These are phyloP conservation scores for Hydropotes inermis DNA, from an alignment of 2,113 vertebrate species.

Conservation along the genomic window DNA sequence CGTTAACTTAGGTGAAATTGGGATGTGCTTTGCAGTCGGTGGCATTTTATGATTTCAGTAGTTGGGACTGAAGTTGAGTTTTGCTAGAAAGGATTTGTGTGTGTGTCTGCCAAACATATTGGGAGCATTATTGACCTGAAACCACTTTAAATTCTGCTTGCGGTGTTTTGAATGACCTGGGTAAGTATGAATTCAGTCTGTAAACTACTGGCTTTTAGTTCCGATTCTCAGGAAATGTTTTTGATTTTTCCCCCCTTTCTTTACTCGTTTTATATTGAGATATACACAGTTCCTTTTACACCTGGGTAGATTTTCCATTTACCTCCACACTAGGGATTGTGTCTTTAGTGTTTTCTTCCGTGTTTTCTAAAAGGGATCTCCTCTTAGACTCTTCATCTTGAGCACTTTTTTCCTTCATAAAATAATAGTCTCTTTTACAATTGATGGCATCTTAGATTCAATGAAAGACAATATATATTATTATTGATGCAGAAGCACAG, in stretches of 20 bases:
- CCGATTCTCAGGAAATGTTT: background rate
- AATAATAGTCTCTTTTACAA: background rate
- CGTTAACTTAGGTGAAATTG: background rate
- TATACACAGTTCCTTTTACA: background rate
- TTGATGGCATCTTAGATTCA: background rate
- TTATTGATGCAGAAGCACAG: constrained; percentile 87
- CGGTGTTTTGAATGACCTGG: background rate
- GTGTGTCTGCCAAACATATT: constrained; percentile 21
- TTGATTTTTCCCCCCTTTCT: background rate
- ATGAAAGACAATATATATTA: constrained; percentile 33
- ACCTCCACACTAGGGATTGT: background rate
- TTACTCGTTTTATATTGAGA: background rate
- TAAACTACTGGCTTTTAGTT: background rate
- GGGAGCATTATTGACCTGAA: background rate
- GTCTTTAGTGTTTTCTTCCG: background rate
- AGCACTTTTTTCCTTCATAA: background rate
- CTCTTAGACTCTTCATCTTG: background rate
- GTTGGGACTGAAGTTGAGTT: background rate
- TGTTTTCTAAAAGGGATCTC: background rate
- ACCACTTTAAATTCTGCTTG: background rate
- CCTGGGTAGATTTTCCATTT: background rate
- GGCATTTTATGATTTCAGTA: background rate
- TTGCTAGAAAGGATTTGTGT: constrained; percentile 10
- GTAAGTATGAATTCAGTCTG: background rate
- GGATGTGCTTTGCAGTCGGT: background rate